These are phyloP conservation scores for Andrena fulva DNA, from an alignment of 2,888 invertebrate genomes.

Conservation along the genomic window DNA sequence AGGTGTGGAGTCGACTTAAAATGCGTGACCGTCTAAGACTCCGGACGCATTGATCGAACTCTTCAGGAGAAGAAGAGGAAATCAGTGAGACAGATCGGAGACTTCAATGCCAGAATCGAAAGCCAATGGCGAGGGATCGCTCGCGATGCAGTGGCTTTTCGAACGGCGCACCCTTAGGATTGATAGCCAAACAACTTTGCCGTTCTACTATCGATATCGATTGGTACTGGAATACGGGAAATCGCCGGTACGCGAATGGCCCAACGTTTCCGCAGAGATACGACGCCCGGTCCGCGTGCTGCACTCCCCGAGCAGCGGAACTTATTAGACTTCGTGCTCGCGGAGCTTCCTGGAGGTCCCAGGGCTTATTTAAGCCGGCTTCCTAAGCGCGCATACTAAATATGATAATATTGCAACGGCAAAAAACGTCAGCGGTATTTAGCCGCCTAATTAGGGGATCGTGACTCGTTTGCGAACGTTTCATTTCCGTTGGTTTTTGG, in stretches of 20 bases:
- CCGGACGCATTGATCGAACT: background rate
- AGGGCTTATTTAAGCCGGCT: constrained; percentile 84
- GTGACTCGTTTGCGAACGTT: constrained; percentile 84
- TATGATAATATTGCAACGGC: constrained; percentile 84
- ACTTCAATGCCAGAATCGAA: constrained; percentile 74
- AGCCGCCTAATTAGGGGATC: constrained; percentile 84
- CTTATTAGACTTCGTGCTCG: constrained; percentile 82
- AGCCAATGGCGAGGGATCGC: constrained; percentile 54
- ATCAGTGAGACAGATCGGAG: constrained; percentile 63
- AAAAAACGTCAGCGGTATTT: constrained; percentile 84
- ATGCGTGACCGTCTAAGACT: background rate
- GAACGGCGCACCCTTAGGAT: background rate
- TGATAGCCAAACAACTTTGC: background rate
- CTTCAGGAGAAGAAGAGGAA: constrained; percentile 13
- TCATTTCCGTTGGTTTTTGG: constrained; percentile 77
- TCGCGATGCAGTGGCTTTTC: constrained; percentile 21
- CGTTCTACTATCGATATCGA: background rate
- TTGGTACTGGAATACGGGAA: background rate
- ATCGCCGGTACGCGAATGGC: constrained; percentile 55
- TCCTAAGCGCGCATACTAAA: constrained; percentile 85
- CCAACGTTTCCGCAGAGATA: constrained; percentile 79
- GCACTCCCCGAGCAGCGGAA: constrained; percentile 79
- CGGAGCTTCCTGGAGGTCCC: constrained; percentile 76
- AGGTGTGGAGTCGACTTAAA: background rate
- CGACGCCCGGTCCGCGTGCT: constrained; percentile 74